Base-by-base conservation (phyloP, 2,113 vertebrate species). In the Cromileptes altivelis region DNA sequence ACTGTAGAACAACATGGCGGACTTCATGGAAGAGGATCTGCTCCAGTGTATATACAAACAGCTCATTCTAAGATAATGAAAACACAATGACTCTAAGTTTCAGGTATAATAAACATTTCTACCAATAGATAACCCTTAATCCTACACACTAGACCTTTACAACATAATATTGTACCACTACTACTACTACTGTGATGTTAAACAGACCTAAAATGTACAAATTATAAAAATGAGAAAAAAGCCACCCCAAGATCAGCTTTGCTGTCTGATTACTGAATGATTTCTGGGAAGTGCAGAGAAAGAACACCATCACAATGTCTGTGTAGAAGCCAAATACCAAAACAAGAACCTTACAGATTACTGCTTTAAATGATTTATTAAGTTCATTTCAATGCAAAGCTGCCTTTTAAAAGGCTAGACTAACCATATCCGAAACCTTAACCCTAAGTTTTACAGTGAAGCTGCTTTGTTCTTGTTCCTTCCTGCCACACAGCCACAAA, bases 401-500 rank as follows among this genome's bases (percentile, higher is more conserved):
- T 53, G n/a, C 45, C 23, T 19, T 6, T 13, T 6, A 0, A 12
- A 40, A 60, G 73, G 25, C 75, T 52, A 42, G 55, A 72, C 70
- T n/a, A 72, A 85, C 85, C 70, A 60, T 80, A 61, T 81, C 84
- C 75, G 25, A 73, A 87, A 70, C 25, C 84, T 56, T 70, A 64
- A 65, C 42, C 71, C n/a, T 10, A 6, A 40, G 53, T 75, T 81
- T 85, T 58, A 81, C 73, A 75, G 73, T 7, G 52, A 74, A 71
- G 58, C 27, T 47, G 61, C 61, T 85, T 83, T 85, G 82, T 87
- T 80, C 81, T 85, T 17, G 27, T 40, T 78, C 60, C 72, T 84
- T 89, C 76, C 80, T 73, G 81, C 75, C 75, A 53, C 81, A 64
- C 67, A 18, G 61, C 75, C 86, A 78, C 73, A 81, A 65, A 62